A percentile compares a stretch with the other conserved stretches of the same genome.
phyloP scores from a whole-genome alignment of 2,888 invertebrate genomes.

The Chirona hameri region DNA sequence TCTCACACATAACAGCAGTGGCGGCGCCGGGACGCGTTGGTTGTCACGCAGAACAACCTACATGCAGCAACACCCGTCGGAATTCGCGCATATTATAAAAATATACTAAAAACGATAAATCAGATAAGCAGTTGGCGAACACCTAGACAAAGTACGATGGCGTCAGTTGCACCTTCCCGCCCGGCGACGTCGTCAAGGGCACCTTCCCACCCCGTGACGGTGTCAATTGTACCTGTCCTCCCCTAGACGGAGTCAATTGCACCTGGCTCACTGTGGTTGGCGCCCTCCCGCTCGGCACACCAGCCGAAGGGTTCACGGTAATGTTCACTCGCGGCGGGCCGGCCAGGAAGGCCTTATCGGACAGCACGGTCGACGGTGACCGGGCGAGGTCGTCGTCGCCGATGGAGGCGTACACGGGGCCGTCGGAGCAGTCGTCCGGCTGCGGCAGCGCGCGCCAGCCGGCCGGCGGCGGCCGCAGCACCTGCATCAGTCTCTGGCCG shows the following conservation, averaged over 20 bases:
- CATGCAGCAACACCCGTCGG: not conserved
- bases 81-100: not conserved
- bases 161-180: conserved; percentile 1
- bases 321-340: not conserved
- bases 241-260: not conserved
- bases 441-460: not conserved
- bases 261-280: not conserved
- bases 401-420: not conserved
- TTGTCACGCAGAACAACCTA: not conserved
- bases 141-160: conserved; percentile 3
- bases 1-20: not conserved
- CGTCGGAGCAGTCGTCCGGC: not conserved
- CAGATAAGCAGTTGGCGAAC: not conserved
- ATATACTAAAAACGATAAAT: not conserved
- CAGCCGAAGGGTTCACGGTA: not conserved
- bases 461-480: not conserved
- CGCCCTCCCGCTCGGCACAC: not conserved
- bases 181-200: not conserved
- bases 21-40: not conserved
- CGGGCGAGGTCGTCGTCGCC: not conserved
- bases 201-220: not conserved
- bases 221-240: too few relatives aligned
- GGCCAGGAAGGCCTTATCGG: not conserved
- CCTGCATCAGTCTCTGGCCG: not conserved
- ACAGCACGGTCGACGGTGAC: not conserved